Percentiles rank a stretch among this genome's conserved stretches.
Conservation (phyloP, 2,888 invertebrate species). For the Rhyacophila evoluta region DNA sequence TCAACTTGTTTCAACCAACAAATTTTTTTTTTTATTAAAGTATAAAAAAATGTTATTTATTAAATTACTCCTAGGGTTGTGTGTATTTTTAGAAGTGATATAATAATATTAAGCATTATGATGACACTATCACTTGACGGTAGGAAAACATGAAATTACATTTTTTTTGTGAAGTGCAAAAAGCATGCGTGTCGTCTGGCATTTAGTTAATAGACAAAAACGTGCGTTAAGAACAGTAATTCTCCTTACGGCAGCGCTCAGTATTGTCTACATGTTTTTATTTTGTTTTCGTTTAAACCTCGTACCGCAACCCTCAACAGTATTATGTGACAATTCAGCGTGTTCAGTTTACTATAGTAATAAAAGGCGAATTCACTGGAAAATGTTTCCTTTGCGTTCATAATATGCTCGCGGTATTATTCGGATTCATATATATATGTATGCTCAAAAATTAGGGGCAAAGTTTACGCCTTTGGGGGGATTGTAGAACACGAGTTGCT, state of each 20-base stretch:
- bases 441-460: conserved; percentile 35
- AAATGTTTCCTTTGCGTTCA: conserved; percentile 14
- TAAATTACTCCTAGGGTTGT: too few relatives aligned
- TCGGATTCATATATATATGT: conserved; percentile 15
- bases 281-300: not conserved
- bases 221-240: not conserved
- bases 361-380: not conserved
- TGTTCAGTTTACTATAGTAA: not conserved
- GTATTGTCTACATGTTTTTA: not conserved
- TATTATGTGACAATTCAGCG: conserved; percentile 17
- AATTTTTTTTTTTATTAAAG: too few relatives aligned
- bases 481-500: conserved; percentile 40
- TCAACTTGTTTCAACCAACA: too few relatives aligned
- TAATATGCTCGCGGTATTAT: not conserved
- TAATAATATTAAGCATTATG: too few relatives aligned
- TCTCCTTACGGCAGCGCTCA: not conserved
- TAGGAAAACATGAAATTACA: too few relatives aligned
- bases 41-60: too few relatives aligned
- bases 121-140: too few relatives aligned
- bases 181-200: too few relatives aligned
- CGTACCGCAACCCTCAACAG: not conserved
- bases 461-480: conserved; percentile 38
- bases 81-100: too few relatives aligned
- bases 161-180: too few relatives aligned
- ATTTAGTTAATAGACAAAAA: too few relatives aligned